Percentiles rank a stretch among this genome's conserved stretches.
These are phyloP conservation scores for Eueremaeus valkanovi DNA, from an alignment of 2,888 invertebrate species.

Conservation along the genomic window DNA sequence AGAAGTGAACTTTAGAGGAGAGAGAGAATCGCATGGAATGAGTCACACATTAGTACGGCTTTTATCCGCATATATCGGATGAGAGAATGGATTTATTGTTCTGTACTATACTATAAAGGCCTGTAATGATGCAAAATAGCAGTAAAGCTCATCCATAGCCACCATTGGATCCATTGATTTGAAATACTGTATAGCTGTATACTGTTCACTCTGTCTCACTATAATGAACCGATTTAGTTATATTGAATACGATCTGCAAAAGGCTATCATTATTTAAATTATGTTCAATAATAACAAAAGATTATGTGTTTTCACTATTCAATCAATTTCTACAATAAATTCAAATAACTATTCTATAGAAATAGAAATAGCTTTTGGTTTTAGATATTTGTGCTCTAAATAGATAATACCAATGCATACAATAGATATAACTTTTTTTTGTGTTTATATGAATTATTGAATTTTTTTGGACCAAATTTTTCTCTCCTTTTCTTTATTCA, in stretches of 20 bases:
- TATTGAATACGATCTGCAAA: neutral
- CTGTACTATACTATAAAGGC: neutral
- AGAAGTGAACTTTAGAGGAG: neutral
- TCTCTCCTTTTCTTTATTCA: neutral
- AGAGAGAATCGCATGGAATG: neutral
- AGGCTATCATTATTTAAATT: slow-evolving; percentile 19
- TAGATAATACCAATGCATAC: neutral
- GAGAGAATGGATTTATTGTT: neutral
- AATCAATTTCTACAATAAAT: slow-evolving; percentile 8
- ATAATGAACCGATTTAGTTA: neutral
- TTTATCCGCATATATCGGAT: neutral
- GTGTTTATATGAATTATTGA: neutral
- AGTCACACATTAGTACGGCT: neutral
- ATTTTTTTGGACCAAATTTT: neutral
- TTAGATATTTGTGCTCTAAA: neutral
- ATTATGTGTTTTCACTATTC: slow-evolving; percentile 3
- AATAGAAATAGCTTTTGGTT: neutral
- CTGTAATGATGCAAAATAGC: neutral
- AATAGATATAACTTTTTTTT: neutral
- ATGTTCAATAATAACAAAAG: slow-evolving; percentile 11
- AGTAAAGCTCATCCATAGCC: neutral
- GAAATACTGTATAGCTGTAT: neutral
- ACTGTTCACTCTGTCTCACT: too few species aligned
- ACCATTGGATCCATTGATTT: neutral
- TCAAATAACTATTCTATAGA: neutral